phyloP scores from a whole-genome alignment of 2,888 invertebrate species.

The Steinernema scapterisci region DNA sequence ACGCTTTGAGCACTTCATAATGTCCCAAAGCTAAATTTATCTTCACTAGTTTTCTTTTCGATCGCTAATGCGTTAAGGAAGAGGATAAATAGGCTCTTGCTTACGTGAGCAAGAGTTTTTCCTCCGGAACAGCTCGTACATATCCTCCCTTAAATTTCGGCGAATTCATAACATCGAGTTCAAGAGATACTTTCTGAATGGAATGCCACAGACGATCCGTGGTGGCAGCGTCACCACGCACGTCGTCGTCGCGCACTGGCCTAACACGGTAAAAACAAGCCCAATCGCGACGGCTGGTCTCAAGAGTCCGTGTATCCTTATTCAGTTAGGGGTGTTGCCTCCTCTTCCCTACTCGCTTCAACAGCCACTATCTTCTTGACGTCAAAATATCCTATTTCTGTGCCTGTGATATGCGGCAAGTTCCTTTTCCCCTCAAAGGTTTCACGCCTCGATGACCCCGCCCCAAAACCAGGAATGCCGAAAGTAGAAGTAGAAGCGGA shows the following conservation, averaged over 20 bases:
- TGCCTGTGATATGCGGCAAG: background rate
- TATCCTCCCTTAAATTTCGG: conserved; percentile 18
- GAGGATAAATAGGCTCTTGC: conserved; percentile 30
- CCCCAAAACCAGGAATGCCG: background rate
- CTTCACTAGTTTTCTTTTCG: conserved; percentile 18
- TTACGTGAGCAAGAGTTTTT: conserved; percentile 26
- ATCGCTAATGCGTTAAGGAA: conserved; percentile 25
- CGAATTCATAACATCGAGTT: background rate
- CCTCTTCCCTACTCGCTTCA: background rate
- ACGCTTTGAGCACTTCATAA: background rate
- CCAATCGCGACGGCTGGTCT: too few relatives aligned
- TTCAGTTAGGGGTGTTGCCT: background rate
- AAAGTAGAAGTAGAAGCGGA: conserved; percentile 20
- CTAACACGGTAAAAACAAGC: too few relatives aligned
- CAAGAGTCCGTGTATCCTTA: too few relatives aligned
- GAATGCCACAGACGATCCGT: background rate
- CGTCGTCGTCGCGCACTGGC: background rate
- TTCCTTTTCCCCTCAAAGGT: conserved; percentile 23
- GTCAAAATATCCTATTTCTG: conserved; percentile 14
- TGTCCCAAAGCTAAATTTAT: conserved; percentile 19
- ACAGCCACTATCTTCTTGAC: background rate
- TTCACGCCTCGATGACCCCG: conserved; percentile 30
- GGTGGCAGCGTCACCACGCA: background rate
- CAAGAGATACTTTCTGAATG: background rate
- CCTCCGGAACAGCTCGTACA: conserved; percentile 9